Conservation (phyloP, 2,113 vertebrate species). For the Limanda limanda region DNA sequence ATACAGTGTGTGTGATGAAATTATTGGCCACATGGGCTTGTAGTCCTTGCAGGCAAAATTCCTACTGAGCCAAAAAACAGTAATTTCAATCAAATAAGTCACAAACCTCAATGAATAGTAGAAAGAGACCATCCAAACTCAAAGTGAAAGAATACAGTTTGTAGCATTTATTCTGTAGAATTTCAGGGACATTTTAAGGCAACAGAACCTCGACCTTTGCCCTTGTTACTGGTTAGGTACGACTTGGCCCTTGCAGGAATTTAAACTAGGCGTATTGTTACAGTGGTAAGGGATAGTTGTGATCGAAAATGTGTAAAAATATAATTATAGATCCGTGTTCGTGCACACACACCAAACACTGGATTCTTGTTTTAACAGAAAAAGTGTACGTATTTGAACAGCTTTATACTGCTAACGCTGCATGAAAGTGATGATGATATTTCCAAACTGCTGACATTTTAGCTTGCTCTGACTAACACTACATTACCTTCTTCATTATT, state of each 20-base stretch:
- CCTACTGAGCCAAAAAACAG: background rate
- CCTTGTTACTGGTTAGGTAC: background rate
- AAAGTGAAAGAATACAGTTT: background rate
- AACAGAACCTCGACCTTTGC: constrained; percentile 15
- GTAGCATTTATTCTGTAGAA: background rate
- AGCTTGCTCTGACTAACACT: too few species aligned
- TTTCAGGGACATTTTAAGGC: background rate
- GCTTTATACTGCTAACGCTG: too few species aligned
- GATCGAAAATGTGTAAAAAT: too few species aligned
- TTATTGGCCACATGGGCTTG: background rate
- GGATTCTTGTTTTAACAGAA: background rate
- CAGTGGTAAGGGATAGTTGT: too few species aligned
- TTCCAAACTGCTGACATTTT: too few species aligned
- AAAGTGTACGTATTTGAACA: too few species aligned
- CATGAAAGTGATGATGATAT: too few species aligned
- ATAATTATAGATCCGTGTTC: too few species aligned
- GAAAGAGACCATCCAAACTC: background rate
- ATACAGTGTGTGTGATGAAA: background rate
- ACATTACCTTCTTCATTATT: too few species aligned
- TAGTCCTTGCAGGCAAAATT: background rate
- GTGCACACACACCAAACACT: too few species aligned
- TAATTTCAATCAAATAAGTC: background rate
- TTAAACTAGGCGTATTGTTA: too few species aligned
- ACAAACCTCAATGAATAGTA: background rate
- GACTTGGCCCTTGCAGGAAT: background rate